Evolutionary conservation across 2,797 vertebrate species (phyloP), one percentile per base, ranked within the genome.

Genomic region (Sardinella longiceps): DNA sequence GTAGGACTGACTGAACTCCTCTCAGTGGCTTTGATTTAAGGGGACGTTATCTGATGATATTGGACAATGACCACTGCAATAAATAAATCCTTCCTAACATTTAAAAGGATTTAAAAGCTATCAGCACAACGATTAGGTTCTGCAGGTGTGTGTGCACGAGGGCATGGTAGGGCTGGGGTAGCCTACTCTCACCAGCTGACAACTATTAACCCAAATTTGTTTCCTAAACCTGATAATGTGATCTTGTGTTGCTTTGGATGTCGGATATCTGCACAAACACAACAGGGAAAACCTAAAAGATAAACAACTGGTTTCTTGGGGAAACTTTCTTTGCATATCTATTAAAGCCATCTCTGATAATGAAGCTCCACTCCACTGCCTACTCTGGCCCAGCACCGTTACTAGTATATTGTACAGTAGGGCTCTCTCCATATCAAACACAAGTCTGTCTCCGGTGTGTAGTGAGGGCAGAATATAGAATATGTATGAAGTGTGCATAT

Each of bases 401-500:
- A 18, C 18, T 23, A 39, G 18, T n/a, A 77, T 20, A 12, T 18
- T 33, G 23, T 20, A 77, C 66, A 37, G 66, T 18, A 20, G 66
- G 63, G 15, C 18, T 39, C 1, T 77, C 37, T 20, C 70, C 15
- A 77, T 77, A 77, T 77, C 70, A 77, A 77, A 77, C 70, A 77
- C 33, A 77, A 43, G 70, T 7, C 70, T 10, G 39, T 1, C 33
- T 37, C 20, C 30, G n/a, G n/a, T 14, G 12, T 43, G 37, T 23
- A 18, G 37, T 23, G 70, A 77, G 70, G 23, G 37, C 33, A 77
- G 18, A 23, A 77, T 39, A 39, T 77, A 77, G 70, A 77, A 77
- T 77, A 39, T 77, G 33, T 23, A 77, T 77, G 37, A 77, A 43
- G 70, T 77, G 70, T 77, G 70, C 33, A 43, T 5, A 77, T 77